Percentiles rank a stretch among this genome's conserved stretches.
Conservation (phyloP, 1,140 invertebrate species). For the Megalonaias nervosa region DNA sequence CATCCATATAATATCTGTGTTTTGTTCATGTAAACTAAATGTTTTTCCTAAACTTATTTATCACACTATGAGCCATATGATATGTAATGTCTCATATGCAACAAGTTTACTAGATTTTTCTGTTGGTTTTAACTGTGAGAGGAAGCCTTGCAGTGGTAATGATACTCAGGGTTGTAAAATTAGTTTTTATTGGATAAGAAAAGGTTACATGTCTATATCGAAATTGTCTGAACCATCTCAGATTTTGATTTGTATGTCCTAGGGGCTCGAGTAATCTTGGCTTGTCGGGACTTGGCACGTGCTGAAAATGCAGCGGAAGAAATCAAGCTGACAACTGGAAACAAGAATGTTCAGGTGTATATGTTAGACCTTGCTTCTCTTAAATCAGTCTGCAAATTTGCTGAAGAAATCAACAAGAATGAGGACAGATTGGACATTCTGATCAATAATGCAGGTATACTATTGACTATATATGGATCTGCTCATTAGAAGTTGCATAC, state of each 20-base stretch:
- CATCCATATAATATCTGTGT: too few relatives aligned
- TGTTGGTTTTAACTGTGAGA: too few relatives aligned
- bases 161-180: too few relatives aligned
- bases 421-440: slow-evolving; percentile 50
- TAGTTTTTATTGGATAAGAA: too few relatives aligned
- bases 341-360: slow-evolving; percentile 76
- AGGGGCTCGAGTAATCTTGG: slow-evolving; percentile 86
- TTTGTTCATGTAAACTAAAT: too few relatives aligned
- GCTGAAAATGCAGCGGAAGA: slow-evolving; percentile 83
- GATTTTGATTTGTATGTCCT: not conserved
- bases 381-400: slow-evolving; percentile 62
- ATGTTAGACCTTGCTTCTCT: slow-evolving; percentile 70
- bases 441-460: slow-evolving; percentile 58
- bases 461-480: too few relatives aligned
- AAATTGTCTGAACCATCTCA: not conserved
- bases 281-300: slow-evolving; percentile 82
- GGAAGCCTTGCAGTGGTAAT: too few relatives aligned
- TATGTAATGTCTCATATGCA: too few relatives aligned
- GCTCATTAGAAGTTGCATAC: too few relatives aligned
- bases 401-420: slow-evolving; percentile 67
- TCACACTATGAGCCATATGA: too few relatives aligned
- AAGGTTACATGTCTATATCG: not conserved
- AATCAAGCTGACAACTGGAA: slow-evolving; percentile 76
- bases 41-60: too few relatives aligned
- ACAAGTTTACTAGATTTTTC: too few relatives aligned